Evolutionary conservation across 2,113 vertebrate species (phyloP).

Genomic region (Chamaetylas fuelleborni): DNA sequence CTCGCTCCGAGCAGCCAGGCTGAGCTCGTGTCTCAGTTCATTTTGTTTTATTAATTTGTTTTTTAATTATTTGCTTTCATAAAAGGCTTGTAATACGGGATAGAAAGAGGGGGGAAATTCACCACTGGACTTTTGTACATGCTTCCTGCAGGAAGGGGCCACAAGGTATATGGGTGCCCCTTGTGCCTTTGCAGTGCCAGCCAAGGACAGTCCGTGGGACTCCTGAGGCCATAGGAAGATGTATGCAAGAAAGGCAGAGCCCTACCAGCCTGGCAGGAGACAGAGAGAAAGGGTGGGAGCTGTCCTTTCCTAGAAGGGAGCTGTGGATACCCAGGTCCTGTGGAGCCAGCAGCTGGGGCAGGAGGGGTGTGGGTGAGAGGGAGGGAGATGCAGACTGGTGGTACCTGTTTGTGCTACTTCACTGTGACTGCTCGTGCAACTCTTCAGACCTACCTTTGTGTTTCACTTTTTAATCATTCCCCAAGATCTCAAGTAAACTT

Average conservation of each 20-base stretch:
- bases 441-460: neutral
- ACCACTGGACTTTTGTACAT: neutral
- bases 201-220: rapidly evolving
- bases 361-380: neutral
- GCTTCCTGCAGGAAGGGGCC: neutral
- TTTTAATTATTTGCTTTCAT: neutral
- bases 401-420: neutral
- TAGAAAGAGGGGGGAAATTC: neutral
- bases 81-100: rapidly evolving
- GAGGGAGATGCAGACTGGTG: rapidly evolving
- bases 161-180: rapidly evolving
- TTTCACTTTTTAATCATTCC: neutral
- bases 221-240: neutral
- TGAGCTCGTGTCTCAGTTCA: neutral
- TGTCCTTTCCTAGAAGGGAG: neutral
- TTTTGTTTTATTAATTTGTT: neutral
- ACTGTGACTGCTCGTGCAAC: neutral
- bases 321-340: neutral
- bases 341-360: neutral
- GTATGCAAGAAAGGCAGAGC: neutral
- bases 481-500: neutral
- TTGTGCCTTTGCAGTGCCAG: neutral
- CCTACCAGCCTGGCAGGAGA: neutral
- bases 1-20: rapidly evolving
- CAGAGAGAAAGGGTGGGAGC: neutral